These are phyloP conservation scores for Spheniscus humboldti DNA, from an alignment of 2,797 vertebrate species.

Conservation along the genomic window DNA sequence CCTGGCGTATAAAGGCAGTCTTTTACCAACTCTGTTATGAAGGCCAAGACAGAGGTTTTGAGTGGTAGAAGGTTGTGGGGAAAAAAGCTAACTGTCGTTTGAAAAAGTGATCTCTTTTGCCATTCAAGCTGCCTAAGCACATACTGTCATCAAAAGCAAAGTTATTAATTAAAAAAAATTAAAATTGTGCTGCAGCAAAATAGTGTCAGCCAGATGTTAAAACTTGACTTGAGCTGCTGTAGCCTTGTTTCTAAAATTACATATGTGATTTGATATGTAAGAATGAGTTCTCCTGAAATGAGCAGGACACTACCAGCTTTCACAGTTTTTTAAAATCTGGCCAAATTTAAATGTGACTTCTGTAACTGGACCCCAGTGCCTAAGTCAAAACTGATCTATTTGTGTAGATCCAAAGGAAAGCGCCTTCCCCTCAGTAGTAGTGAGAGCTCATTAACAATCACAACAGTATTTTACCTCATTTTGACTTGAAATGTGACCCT, in stretches of 20 bases:
- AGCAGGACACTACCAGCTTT: background rate
- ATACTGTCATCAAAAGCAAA: background rate
- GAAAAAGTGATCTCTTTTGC: background rate
- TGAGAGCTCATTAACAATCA: background rate
- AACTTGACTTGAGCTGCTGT: background rate
- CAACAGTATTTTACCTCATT: background rate
- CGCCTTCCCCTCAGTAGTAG: background rate
- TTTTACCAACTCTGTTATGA: background rate
- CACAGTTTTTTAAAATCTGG: background rate
- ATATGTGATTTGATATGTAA: background rate
- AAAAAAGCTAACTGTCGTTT: background rate
- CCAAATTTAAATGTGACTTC: background rate
- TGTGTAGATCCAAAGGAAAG: background rate
- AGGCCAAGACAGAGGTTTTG: background rate
- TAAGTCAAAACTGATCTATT: background rate
- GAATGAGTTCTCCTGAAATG: background rate
- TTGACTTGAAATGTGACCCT: background rate
- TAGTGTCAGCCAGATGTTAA: background rate
- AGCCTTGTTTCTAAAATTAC: background rate
- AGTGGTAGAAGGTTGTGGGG: background rate
- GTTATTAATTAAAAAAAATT: background rate
- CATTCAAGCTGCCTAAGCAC: background rate
- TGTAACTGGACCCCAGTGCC: background rate
- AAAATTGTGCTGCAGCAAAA: background rate
- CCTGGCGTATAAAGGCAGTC: background rate